A percentile compares a stretch with the other conserved stretches of the same genome.
Conservation (phyloP, 2,888 invertebrate species). For the Geophilus truncorum region DNA sequence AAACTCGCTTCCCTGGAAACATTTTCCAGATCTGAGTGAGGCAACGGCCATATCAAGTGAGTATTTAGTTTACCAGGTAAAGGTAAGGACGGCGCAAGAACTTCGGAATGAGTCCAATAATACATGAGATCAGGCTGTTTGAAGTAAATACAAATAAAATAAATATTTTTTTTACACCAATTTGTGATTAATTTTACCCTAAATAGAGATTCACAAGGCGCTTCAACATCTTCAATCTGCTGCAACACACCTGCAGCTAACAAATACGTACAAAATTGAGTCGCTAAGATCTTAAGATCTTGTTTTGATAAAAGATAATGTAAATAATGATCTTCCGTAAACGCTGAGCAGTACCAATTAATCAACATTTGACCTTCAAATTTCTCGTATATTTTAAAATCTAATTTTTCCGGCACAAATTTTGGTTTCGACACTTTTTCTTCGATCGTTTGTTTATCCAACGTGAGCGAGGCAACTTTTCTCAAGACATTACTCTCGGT, state of each 20-base stretch:
- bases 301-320: conserved; percentile 60
- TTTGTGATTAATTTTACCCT: conserved; percentile 56
- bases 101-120: conserved; percentile 79
- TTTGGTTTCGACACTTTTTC: conserved; percentile 64
- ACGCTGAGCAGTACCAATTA: conserved; percentile 79
- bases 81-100: conserved; percentile 59
- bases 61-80: conserved; percentile 70
- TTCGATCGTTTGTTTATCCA: conserved; percentile 65
- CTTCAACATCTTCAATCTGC: conserved; percentile 70
- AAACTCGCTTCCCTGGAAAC: not conserved
- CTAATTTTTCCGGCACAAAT: conserved; percentile 77
- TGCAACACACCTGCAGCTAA: conserved; percentile 78
- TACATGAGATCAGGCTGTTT: conserved; percentile 83
- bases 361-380: conserved; percentile 93
- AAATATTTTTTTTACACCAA: not conserved
- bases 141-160: conserved; percentile 25
- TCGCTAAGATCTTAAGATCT: conserved; percentile 69
- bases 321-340: conserved; percentile 64
- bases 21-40: conserved; percentile 36
- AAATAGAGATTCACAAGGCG: conserved; percentile 62
- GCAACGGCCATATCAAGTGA: conserved; percentile 68
- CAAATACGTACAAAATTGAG: conserved; percentile 81
- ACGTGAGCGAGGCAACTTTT: conserved; percentile 76
- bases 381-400: conserved; percentile 80
- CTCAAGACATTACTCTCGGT: conserved; percentile 61